Evolutionary conservation across 2,888 invertebrate species (phyloP).

Genomic region (Nyleta sp.): DNA sequence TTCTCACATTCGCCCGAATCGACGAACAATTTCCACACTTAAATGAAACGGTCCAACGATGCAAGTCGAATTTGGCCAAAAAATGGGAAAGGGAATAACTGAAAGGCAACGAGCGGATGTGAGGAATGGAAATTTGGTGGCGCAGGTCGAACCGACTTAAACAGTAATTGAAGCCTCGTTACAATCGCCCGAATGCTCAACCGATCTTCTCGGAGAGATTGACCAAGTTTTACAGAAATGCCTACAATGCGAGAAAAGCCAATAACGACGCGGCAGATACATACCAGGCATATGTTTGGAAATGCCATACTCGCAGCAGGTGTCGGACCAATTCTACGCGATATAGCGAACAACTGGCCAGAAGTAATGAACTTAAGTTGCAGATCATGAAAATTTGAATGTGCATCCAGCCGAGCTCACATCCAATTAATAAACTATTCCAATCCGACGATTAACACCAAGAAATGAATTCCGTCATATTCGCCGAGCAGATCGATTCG

Average conservation of each 20-base stretch:
- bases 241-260: slow-evolving; percentile 8
- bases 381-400: slow-evolving; percentile 16
- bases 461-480: no score
- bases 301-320: slow-evolving; percentile 19
- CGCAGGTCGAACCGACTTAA: no score
- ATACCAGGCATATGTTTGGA: slow-evolving; percentile 35
- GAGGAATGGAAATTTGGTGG: no score
- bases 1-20: no score
- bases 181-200: neutral
- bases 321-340: slow-evolving; percentile 10
- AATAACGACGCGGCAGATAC: slow-evolving; percentile 28
- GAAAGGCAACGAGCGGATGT: no score
- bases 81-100: no score
- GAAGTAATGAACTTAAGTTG: slow-evolving; percentile 21
- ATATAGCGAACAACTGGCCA: neutral
- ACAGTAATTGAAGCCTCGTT: no score
- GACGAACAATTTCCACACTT: no score
- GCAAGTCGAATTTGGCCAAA: no score
- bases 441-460: no score
- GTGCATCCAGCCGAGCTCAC: neutral
- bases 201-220: neutral
- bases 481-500: no score
- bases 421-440: slow-evolving; percentile 2
- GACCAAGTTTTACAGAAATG: slow-evolving; percentile 19
- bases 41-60: no score